phyloP scores from a whole-genome alignment of 2,797 vertebrate species.

The Ispidina lecontei region DNA sequence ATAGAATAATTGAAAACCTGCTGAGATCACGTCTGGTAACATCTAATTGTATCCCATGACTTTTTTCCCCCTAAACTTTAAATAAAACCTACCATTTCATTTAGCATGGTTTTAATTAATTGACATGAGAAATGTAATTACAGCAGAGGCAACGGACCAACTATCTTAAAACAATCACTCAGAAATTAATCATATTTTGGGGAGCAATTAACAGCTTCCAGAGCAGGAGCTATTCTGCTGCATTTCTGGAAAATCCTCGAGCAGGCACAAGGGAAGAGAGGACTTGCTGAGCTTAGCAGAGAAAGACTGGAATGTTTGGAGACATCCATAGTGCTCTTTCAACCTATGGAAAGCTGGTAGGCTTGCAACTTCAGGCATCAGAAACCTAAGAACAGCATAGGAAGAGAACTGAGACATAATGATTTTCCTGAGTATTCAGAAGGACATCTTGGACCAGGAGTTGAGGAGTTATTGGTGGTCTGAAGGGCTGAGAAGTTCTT shows the following conservation, averaged over 20 bases:
- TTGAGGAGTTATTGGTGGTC: background rate
- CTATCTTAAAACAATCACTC: slow-evolving; percentile 3
- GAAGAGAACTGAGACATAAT: background rate
- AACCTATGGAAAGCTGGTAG: background rate
- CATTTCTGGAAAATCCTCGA: background rate
- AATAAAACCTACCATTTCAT: slow-evolving; percentile 70
- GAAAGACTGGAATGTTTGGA: background rate
- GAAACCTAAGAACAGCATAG: background rate
- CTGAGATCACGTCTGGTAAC: slow-evolving; percentile 76
- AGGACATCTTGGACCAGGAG: background rate
- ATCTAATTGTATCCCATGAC: slow-evolving; percentile 66
- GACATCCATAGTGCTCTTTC: background rate
- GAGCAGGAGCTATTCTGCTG: background rate
- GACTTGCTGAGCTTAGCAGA: background rate
- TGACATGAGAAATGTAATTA: slow-evolving; percentile 65
- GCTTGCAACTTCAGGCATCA: background rate
- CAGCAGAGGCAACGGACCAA: slow-evolving; percentile 26
- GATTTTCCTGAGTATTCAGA: background rate
- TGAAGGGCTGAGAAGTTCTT: background rate
- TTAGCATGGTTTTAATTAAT: slow-evolving; percentile 76
- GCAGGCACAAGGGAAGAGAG: background rate
- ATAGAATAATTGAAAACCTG: slow-evolving; percentile 79
- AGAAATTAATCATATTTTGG: slow-evolving; percentile 8
- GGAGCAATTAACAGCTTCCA: background rate
- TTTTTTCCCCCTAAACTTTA: slow-evolving; percentile 53